Evolutionary conservation across 2,113 vertebrate species (phyloP), one percentile per base, ranked within the genome.

Genomic region (Siniperca knerii): DNA sequence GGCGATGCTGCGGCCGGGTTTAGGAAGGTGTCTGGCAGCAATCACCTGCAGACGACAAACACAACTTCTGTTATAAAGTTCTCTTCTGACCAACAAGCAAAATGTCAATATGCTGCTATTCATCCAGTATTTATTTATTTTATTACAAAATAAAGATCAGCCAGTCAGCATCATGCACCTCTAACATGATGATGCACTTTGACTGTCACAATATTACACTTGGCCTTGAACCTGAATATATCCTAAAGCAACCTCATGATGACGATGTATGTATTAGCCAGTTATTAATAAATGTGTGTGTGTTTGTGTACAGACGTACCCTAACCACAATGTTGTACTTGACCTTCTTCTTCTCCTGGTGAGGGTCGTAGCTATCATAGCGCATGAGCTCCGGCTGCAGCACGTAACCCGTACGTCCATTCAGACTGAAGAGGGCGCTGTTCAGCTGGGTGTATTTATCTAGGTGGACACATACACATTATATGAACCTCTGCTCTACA

Each of bases 401-500:
- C 62, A 99, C 95, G 0, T 97, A 99, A 61, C 98, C 98, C 0
- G 97, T 97, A 4, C 83, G 75, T 61, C 98, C 98, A 0, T 99
- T 99, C 87, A 97, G 94, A 72, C 96, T 96, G 90, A 99, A 99
- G 89, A 99, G 92, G 60, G 97, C 95, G 4, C 96, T 96, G 92
- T 99, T 99, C 91, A 99, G 69, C 76, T 99, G 98, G 93, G 97
- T 98, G 93, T 95, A 98, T 90, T 98, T 99, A 92, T 99, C 98
- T 99, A 89, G 65, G 73, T 86, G 61, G 88, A 77, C 73, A 91
- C 15, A 61, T 1, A 68, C 4, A 81, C 13, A 46, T 12, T 23
- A 10, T 8, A 62, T 78, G 4, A 77, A 55, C 9, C 37, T 29
- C 35, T 33, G 33, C 4, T 10, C 13, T 9, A 42, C 44, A 58